Evolutionary conservation across 2,888 invertebrate genomes (phyloP).

Genomic region (Sycophila texana): DNA sequence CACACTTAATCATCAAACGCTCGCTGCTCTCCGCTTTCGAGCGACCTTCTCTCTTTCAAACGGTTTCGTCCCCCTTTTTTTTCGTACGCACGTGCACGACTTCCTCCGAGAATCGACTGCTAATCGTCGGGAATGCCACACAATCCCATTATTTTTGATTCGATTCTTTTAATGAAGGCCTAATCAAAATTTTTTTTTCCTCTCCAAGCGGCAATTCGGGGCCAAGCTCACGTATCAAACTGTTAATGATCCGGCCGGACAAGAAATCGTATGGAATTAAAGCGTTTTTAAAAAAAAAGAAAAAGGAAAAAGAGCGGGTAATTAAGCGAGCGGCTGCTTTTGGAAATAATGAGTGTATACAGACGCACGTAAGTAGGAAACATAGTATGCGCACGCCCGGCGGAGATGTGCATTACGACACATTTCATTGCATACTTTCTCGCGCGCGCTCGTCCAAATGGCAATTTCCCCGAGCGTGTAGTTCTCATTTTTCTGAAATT

Average conservation of each 20-base stretch:
- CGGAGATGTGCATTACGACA: constrained; percentile 57
- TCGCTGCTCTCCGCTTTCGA: too few species aligned
- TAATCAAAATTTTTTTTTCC: not conserved
- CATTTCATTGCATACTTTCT: constrained; percentile 65
- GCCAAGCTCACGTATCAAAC: not conserved
- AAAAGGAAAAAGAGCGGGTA: not conserved
- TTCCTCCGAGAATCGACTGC: not conserved
- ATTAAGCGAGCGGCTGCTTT: constrained; percentile 13
- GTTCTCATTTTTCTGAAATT: constrained; percentile 29
- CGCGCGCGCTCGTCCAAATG: constrained; percentile 47
- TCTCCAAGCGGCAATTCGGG: not conserved
- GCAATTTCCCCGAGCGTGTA: constrained; percentile 23
- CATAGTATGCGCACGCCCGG: not conserved
- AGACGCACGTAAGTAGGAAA: not conserved
- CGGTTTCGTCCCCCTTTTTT: too few species aligned
- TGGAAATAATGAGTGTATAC: constrained; percentile 10
- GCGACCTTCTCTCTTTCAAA: too few species aligned
- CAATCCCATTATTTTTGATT: too few species aligned
- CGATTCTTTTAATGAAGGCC: too few species aligned
- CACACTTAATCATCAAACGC: too few species aligned
- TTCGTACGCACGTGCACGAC: too few species aligned
- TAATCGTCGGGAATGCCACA: not conserved
- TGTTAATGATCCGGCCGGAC: not conserved
- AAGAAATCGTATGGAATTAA: constrained; percentile 32
- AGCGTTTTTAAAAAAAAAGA: not conserved